Percentiles rank a stretch among this genome's conserved stretches.
These are phyloP conservation scores for Graptemys geographica DNA, from an alignment of 2,797 vertebrate genomes.

Conservation along the genomic window DNA sequence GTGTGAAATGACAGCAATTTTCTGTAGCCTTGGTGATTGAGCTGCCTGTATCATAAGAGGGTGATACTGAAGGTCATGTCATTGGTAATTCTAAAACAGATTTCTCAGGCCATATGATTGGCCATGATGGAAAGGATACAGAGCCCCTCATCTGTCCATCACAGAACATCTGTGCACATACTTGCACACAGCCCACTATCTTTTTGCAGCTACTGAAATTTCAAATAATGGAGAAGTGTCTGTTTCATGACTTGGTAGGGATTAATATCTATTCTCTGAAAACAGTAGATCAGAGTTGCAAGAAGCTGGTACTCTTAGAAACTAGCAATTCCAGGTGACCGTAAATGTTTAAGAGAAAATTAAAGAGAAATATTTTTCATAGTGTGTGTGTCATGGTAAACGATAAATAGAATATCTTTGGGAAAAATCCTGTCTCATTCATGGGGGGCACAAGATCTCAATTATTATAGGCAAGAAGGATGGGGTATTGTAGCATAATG, in stretches of 20 bases:
- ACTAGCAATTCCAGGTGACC: not conserved
- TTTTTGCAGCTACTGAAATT: constrained; percentile 8
- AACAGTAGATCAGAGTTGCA: not conserved
- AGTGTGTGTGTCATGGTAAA: not conserved
- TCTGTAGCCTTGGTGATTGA: constrained; percentile 30
- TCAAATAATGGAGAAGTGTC: constrained; percentile 28
- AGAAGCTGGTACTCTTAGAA: constrained; percentile 6
- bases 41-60: not conserved
- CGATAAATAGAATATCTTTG: not conserved
- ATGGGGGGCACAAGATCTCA: not conserved
- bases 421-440: constrained; percentile 4
- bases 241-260: not conserved
- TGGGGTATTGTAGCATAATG: not conserved
- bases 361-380: constrained; percentile 14
- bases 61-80: constrained; percentile 11
- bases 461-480: not conserved
- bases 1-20: constrained; percentile 54
- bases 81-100: constrained; percentile 25
- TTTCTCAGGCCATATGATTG: constrained; percentile 40
- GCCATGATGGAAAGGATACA: constrained; percentile 18
- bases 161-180: not conserved
- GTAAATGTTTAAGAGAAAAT: not conserved
- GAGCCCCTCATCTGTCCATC: not conserved
- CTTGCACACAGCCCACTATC: not conserved
- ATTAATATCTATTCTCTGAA: not conserved